Percentiles rank a stretch among this genome's conserved stretches.
Conservation (phyloP, 2,888 invertebrate genomes). For the Cyaniris semiargus region DNA sequence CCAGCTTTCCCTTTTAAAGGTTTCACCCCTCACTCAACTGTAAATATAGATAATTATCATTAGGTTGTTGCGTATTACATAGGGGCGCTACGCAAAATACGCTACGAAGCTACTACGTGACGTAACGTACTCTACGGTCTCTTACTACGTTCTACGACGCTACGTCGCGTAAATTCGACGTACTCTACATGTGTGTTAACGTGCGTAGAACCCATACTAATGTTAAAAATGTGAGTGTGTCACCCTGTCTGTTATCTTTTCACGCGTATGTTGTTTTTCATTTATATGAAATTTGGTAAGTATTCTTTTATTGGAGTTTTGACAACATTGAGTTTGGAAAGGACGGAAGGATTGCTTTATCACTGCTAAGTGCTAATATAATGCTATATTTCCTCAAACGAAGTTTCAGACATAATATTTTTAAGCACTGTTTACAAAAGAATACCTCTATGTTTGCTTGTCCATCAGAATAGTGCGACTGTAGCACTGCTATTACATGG, state of each 20-base stretch:
- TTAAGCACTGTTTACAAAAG: not conserved
- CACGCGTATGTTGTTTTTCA: too few species aligned
- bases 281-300: too few species aligned
- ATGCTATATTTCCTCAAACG: too few species aligned
- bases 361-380: too few species aligned
- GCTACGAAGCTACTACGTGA: conserved; percentile 1
- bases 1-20: conserved; percentile 9
- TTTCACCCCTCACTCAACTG: conserved; percentile 7
- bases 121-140: not conserved
- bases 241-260: not conserved
- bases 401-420: not conserved
- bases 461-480: not conserved
- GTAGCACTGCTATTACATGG: not conserved
- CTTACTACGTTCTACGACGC: not conserved
- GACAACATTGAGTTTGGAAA: too few species aligned
- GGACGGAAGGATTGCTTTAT: too few species aligned
- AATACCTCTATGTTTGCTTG: not conserved
- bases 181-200: not conserved
- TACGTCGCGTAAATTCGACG: not conserved
- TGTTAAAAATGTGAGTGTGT: not conserved
- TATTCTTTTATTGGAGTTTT: not conserved
- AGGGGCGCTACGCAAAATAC: conserved; percentile 8
- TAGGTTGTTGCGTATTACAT: conserved; percentile 10
- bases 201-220: not conserved
- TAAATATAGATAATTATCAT: conserved; percentile 21